Evolutionary conservation across 2,797 vertebrate species (phyloP), one percentile per base, ranked within the genome.

Genomic region (Pseudochirops cupreus): DNA sequence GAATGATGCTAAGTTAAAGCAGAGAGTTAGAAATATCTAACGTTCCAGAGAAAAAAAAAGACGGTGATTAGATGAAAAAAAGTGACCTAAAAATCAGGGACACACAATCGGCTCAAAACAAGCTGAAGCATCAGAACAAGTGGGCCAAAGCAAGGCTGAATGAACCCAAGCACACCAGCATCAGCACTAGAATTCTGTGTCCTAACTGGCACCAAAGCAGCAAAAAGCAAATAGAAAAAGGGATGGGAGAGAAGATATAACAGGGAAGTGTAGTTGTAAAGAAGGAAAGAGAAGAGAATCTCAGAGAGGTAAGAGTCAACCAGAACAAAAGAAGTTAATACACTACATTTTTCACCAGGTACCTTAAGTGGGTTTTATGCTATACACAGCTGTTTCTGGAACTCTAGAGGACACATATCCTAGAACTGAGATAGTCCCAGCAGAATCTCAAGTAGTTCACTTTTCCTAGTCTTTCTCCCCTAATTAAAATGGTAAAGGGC

Each of bases 401-500:
- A 53, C 13, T 91, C 10, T 26, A 89, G 50, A 52, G 90, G 26
- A 31, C 28, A 91, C 13, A 28, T 67, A 52, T 95, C 5, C 24
- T 57, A 14, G 24, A 93, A 92, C 54, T 91, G 53, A 95, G 28
- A 95, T 92, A 90, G 29, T 50, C 39, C 33, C 39, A 82, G 92
- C 5, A 56, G 24, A 96, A 92, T 28, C n/a, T 95, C 50, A 95
- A 96, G n/a, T 46, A 56, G 39, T 57, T 94, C 94, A 55, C 58
- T 90, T 94, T 93, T 56, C 94, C n/a, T 55, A 95, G 90, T 92
- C 59, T 94, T 96, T 91, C 62, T 50, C 53, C 29, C 55, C 89
- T 92, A 92, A 91, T 90, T 55, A 94, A 93, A 94, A 95, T 91
- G 90, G 29, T 89, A 56, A 92, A 92, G 91, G 56, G n/a, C 55